phyloP scores from a whole-genome alignment of 2,797 vertebrate genomes.

The Pipistrellus pipistrellus region DNA sequence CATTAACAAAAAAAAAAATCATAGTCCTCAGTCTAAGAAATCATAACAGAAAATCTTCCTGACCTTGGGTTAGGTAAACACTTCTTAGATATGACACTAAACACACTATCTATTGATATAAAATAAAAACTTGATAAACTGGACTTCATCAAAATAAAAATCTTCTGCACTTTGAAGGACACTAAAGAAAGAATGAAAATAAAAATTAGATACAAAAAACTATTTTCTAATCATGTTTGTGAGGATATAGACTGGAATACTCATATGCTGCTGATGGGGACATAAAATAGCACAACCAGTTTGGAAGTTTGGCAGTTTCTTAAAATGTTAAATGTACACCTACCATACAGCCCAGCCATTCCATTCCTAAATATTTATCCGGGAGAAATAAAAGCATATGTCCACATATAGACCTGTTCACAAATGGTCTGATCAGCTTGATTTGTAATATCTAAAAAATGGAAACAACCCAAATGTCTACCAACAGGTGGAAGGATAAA shows the following conservation, averaged over 20 bases:
- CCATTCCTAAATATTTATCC: conserved; percentile 3
- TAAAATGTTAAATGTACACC: background rate
- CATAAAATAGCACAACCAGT: background rate
- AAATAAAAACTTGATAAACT: conserved; percentile 20
- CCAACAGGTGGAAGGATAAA: background rate
- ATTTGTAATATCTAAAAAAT: conserved; percentile 39
- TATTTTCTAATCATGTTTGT: conserved; percentile 40
- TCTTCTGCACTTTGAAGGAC: conserved; percentile 19
- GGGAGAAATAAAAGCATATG: conserved; percentile 45
- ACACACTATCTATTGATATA: background rate
- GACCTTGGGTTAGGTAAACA: conserved; percentile 5
- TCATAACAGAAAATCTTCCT: conserved; percentile 8
- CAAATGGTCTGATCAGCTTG: conserved; percentile 25
- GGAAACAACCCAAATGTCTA: conserved; percentile 34
- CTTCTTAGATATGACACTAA: conserved; percentile 45
- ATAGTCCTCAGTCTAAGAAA: conserved; percentile 49
- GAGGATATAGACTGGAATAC: background rate
- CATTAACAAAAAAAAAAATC: conserved; percentile 43
- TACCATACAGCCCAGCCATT: background rate
- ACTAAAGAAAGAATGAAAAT: background rate
- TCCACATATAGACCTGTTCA: background rate
- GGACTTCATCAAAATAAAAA: conserved; percentile 14
- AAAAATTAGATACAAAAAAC: background rate
- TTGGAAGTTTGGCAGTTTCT: background rate
- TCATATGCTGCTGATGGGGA: background rate